A percentile compares a stretch with the other conserved stretches of the same genome.
These are phyloP conservation scores for Cyclophora punctaria DNA, from an alignment of 2,888 invertebrate genomes.

Conservation along the genomic window DNA sequence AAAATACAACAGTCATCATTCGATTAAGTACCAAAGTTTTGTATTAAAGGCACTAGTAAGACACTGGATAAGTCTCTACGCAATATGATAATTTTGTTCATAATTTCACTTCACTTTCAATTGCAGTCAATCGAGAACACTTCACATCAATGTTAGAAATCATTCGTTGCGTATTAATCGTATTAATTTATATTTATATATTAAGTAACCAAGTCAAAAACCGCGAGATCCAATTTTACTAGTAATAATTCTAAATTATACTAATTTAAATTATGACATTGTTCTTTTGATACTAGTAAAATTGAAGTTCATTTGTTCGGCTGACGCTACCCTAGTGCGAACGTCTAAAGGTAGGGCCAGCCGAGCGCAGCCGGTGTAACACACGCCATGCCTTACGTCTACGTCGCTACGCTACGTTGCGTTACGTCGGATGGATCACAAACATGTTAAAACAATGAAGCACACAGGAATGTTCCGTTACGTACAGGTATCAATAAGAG, in stretches of 20 bases:
- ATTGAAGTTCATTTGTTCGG: slow-evolving; percentile 34
- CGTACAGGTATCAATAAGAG: slow-evolving; percentile 71
- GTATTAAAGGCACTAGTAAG: slow-evolving; percentile 48
- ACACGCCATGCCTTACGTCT: slow-evolving; percentile 67
- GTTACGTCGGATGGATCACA: slow-evolving; percentile 70
- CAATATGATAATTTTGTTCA: slow-evolving; percentile 13
- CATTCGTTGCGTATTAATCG: slow-evolving; percentile 55
- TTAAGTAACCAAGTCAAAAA: slow-evolving; percentile 48
- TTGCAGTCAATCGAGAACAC: slow-evolving; percentile 6
- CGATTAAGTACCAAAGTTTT: slow-evolving; percentile 40
- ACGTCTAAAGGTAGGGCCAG: slow-evolving; percentile 42
- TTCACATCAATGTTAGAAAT: slow-evolving; percentile 49
- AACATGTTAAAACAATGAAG: slow-evolving; percentile 70
- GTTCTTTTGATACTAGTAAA: slow-evolving; percentile 42
- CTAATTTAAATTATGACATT: not conserved
- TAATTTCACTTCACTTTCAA: slow-evolving; percentile 19
- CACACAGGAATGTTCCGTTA: slow-evolving; percentile 72
- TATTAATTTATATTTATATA: slow-evolving; percentile 66
- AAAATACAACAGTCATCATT: slow-evolving; percentile 35
- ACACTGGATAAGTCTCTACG: slow-evolving; percentile 38
- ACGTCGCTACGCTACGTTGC: slow-evolving; percentile 27
- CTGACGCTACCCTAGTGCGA: slow-evolving; percentile 36
- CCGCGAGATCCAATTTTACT: slow-evolving; percentile 49
- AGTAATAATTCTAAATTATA: slow-evolving; percentile 22
- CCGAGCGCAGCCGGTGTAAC: slow-evolving; percentile 50